phyloP scores from a whole-genome alignment of 2,888 invertebrate genomes.

The Pyralis farinalis region DNA sequence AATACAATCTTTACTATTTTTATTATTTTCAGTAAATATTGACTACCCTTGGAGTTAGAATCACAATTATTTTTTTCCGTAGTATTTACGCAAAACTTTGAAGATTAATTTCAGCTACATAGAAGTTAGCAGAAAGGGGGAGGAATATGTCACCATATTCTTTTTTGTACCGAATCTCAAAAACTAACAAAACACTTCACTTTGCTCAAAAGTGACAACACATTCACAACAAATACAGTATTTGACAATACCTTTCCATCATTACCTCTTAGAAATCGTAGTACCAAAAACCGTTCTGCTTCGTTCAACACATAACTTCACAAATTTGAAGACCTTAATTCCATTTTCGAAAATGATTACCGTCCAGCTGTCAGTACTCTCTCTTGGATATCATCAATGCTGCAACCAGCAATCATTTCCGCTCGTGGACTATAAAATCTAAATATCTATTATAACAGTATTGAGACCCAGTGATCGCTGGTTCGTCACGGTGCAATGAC shows the following conservation, averaged over 20 bases:
- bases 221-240: not conserved
- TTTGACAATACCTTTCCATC: not conserved
- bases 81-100: too few species aligned
- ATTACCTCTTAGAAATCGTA: not conserved
- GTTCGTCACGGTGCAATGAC: conserved; percentile 1
- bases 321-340: conserved; percentile 2
- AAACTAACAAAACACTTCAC: too few species aligned
- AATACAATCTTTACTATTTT: too few species aligned
- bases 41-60: too few species aligned
- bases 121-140: too few species aligned
- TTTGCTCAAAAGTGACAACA: too few species aligned
- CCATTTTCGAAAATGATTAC: conserved; percentile 8
- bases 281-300: not conserved
- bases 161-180: too few species aligned
- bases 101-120: too few species aligned
- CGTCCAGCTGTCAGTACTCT: conserved; percentile 30
- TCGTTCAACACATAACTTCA: conserved; percentile 11
- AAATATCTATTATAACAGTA: conserved; percentile 45
- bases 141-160: too few species aligned
- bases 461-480: conserved; percentile 19
- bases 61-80: too few species aligned
- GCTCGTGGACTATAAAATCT: conserved; percentile 42
- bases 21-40: too few species aligned
- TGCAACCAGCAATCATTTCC: conserved; percentile 49
- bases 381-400: conserved; percentile 46